Base-by-base conservation (phyloP, 1,140 invertebrate genomes). In the Lycorma delicatula region DNA sequence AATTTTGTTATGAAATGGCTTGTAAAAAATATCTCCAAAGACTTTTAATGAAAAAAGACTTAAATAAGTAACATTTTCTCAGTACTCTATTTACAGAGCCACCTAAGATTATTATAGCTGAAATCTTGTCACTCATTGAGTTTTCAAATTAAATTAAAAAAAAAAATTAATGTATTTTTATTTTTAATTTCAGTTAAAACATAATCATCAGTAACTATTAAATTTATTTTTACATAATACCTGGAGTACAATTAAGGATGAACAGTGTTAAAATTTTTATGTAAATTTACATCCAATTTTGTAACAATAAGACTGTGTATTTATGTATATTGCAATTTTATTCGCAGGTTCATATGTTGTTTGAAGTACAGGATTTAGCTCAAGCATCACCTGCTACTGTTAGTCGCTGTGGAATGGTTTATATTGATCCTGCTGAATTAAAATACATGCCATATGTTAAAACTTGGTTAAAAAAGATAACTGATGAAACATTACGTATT, bases 341-440 rank as follows among this genome's bases (percentile, higher is more conserved):
- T 18, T 58, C 26, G 12, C 48, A 85, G 68, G 82, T 87, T 2
- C 85, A 86, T 59, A 88, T 94, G 81, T 77, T 95, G 2, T 95
- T 93, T 74, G 91, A 94, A 77, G 89, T 93, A 1, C 84, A 86
- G 70, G 90, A 94, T 72, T 73, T 94, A 20, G 78, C 88, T 3
- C 85, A 90, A 72, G 87, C 88, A 1, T 90, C 88, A 0, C 93
- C 93, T 1, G 92, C 92, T 2, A 95, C 92, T 2, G 91, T 95
- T 47, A 84, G 89, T 63, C 64, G 84, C 2, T 68, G 67, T 52
- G 65, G 65, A 22, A 95, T 96, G 91, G 90, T 97, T 6, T 95
- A 93, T 67, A 83, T 95, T 55, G 91, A 93, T 69, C 84, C 91
- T 0, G 74, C 77, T 0, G 85, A 89, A 61, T 69, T 93, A 3